Evolutionary conservation across 1,140 invertebrate species (phyloP).

Genomic region (Rhopalosiphum maidis): DNA sequence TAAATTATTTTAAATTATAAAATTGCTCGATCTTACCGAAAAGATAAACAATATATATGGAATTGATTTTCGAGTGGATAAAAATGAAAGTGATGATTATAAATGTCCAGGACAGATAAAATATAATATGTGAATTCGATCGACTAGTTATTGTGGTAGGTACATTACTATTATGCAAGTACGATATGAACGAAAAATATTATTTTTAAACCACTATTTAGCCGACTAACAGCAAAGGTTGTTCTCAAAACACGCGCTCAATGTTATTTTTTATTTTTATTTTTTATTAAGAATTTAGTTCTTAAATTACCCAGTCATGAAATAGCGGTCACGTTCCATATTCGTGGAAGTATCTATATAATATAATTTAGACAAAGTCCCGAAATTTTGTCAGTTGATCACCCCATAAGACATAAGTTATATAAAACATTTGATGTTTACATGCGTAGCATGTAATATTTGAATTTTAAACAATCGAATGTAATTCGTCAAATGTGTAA

Average conservation of each 20-base stretch:
- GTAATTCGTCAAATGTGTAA: background rate
- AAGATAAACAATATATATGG: background rate
- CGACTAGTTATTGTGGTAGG: background rate
- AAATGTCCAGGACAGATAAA: background rate
- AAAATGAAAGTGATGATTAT: background rate
- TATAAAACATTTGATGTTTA: background rate
- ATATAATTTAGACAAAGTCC: background rate
- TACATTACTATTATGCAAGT: background rate
- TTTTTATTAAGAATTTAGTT: background rate
- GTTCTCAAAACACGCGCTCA: background rate
- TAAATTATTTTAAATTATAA: background rate
- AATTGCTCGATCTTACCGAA: background rate
- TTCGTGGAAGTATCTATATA: background rate
- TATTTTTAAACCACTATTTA: background rate
- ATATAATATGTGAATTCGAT: background rate
- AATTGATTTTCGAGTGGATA: background rate
- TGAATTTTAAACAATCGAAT: background rate
- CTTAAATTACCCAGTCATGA: background rate
- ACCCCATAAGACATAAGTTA: background rate
- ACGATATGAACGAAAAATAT: background rate
- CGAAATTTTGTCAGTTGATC: background rate
- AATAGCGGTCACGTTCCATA: background rate
- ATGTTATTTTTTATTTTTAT: background rate
- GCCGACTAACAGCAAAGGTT: background rate
- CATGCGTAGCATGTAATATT: background rate